These are phyloP conservation scores for Contarinia nasturtii DNA, from an alignment of 1,140 invertebrate species.

Conservation along the genomic window DNA sequence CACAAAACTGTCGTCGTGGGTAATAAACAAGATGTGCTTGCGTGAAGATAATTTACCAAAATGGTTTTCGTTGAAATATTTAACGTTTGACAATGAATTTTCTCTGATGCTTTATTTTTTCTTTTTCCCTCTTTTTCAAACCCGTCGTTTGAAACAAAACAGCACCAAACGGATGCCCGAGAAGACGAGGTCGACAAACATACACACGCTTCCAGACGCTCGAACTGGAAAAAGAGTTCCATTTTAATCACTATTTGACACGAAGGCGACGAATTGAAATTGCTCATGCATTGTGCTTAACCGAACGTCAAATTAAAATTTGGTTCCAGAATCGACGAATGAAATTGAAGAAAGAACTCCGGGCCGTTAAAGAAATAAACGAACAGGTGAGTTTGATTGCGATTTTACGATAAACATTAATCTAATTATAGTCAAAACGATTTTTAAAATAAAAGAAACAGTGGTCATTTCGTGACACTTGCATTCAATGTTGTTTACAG, in stretches of 20 bases:
- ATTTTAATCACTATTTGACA: constrained; percentile 95
- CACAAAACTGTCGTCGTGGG: too few relatives aligned
- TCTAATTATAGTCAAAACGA: too few relatives aligned
- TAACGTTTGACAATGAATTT: too few relatives aligned
- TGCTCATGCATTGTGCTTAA: constrained; percentile 86
- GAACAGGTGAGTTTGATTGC: constrained; percentile 48
- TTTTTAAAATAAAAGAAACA: too few relatives aligned
- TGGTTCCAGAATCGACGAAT: constrained; percentile 96
- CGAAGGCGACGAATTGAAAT: constrained; percentile 90
- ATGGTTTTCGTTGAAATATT: too few relatives aligned
- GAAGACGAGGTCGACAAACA: constrained; percentile 82
- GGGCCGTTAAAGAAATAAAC: constrained; percentile 87
- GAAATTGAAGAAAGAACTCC: constrained; percentile 92
- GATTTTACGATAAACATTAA: too few relatives aligned
- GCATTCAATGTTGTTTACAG: too few relatives aligned
- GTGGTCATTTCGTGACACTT: too few relatives aligned
- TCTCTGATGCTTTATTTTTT: neutral
- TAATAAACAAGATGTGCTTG: too few relatives aligned
- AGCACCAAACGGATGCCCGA: constrained; percentile 91
- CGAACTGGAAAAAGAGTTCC: constrained; percentile 95
- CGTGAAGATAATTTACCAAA: too few relatives aligned
- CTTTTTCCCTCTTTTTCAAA: constrained; percentile 3
- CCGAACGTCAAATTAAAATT: constrained; percentile 92
- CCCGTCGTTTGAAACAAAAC: constrained; percentile 33
- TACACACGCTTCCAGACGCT: constrained; percentile 91